Conservation (phyloP, 1,140 invertebrate species). For the Adelges cooleyi region DNA sequence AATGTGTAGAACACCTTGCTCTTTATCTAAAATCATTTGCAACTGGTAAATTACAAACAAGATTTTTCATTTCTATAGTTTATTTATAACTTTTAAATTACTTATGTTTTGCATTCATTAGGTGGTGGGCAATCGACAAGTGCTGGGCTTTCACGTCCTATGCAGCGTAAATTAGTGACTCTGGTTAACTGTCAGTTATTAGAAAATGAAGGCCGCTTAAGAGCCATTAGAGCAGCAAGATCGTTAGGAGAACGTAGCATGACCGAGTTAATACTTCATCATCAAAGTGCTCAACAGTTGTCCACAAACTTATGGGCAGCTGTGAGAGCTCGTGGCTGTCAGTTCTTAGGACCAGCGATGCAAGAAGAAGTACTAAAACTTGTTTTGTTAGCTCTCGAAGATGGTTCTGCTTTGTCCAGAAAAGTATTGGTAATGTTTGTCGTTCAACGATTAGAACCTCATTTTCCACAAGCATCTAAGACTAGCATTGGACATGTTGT, state of each 20-base stretch:
- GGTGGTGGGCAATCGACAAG: constrained; percentile 23
- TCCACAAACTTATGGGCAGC: constrained; percentile 94
- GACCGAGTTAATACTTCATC: constrained; percentile 86
- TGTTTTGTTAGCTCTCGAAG: constrained; percentile 84
- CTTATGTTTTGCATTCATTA: neutral
- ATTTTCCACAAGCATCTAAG: constrained; percentile 96
- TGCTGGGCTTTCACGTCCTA: constrained; percentile 63
- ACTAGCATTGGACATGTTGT: constrained; percentile 98
- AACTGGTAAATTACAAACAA: constrained; percentile 34
- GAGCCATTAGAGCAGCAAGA: constrained; percentile 71
- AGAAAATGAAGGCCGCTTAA: constrained; percentile 70
- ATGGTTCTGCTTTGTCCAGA: constrained; percentile 89
- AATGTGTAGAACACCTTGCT: constrained; percentile 76
- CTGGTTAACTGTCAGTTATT: constrained; percentile 85
- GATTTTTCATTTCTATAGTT: neutral
- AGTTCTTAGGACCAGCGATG: constrained; percentile 98
- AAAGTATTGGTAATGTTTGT: constrained; percentile 99
- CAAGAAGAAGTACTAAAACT: constrained; percentile 95
- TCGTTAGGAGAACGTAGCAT: constrained; percentile 89
- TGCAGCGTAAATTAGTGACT: constrained; percentile 89
- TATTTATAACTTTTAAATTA: neutral
- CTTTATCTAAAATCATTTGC: constrained; percentile 64
- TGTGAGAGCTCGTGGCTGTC: constrained; percentile 89
- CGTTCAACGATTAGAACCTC: constrained; percentile 84
- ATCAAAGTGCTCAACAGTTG: constrained; percentile 84